A percentile compares a stretch with the other conserved stretches of the same genome.
phyloP scores from a whole-genome alignment of 2,113 vertebrate species.

The Anguilla japonica region DNA sequence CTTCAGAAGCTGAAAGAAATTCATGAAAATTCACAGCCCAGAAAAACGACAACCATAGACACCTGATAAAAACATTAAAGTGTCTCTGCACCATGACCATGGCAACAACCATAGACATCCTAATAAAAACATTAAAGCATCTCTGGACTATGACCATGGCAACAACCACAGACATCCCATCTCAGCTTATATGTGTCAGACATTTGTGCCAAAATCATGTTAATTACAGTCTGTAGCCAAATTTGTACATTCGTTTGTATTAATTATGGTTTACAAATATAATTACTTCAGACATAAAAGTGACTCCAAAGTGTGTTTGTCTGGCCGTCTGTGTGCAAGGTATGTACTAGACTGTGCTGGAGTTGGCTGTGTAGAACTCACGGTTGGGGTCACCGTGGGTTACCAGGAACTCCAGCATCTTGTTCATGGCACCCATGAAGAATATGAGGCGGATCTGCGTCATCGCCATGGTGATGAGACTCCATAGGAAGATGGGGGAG shows the following conservation, averaged over 20 bases:
- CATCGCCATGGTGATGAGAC: slow-evolving; percentile 80
- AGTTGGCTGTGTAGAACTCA: slow-evolving; percentile 37
- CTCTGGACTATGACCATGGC: not conserved
- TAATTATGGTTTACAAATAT: not conserved
- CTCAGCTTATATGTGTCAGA: too few species aligned
- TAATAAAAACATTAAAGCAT: not conserved
- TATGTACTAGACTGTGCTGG: not conserved
- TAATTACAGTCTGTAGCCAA: too few species aligned
- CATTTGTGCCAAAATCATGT: too few species aligned
- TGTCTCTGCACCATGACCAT: not conserved
- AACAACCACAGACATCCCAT: not conserved
- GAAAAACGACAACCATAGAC: not conserved
- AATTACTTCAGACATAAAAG: not conserved
- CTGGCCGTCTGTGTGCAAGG: not conserved
- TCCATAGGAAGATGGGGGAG: slow-evolving; percentile 84
- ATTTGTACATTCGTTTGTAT: too few species aligned
- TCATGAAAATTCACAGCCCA: slow-evolving; percentile 11
- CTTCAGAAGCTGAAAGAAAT: slow-evolving; percentile 53
- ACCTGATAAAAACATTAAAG: not conserved
- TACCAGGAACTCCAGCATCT: slow-evolving; percentile 80
- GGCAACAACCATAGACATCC: not conserved
- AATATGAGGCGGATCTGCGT: slow-evolving; percentile 85
- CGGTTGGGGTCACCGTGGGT: slow-evolving; percentile 53
- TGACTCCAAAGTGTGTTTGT: not conserved
- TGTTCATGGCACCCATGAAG: slow-evolving; percentile 88